Conservation (phyloP, 2,888 invertebrate genomes). For the Diadegma fenestrale region DNA sequence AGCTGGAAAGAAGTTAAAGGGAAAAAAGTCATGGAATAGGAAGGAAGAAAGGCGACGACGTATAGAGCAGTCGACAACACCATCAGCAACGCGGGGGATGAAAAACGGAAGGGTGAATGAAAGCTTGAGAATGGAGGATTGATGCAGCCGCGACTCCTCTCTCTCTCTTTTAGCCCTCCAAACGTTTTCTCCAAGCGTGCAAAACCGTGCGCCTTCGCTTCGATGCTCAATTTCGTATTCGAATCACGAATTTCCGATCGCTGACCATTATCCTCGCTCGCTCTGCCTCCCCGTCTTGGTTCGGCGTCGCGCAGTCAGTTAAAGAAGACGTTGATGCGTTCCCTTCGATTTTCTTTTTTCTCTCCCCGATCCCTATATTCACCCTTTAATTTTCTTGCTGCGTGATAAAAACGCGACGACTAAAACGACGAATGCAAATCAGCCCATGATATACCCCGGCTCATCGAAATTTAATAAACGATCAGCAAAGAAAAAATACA, state of each 20-base stretch:
- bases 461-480: conserved; percentile 51
- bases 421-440: conserved; percentile 35
- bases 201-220: conserved; percentile 53
- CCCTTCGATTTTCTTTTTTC: conserved; percentile 34
- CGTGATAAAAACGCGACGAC: background rate
- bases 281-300: conserved; percentile 42
- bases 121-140: conserved; percentile 35
- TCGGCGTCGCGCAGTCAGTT: conserved; percentile 59
- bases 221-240: conserved; percentile 67
- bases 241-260: conserved; percentile 69
- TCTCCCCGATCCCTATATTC: background rate
- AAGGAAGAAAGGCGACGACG: conserved; percentile 55
- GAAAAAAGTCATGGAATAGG: conserved; percentile 44
- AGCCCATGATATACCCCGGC: conserved; percentile 11
- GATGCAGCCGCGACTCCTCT: conserved; percentile 29
- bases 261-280: conserved; percentile 69
- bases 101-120: conserved; percentile 22
- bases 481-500: conserved; percentile 20
- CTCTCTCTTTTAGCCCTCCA: conserved; percentile 10
- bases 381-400: conserved; percentile 36
- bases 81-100: conserved; percentile 20
- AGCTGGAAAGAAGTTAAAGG: conserved; percentile 15
- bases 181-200: conserved; percentile 56
- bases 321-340: conserved; percentile 58
- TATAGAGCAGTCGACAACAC: conserved; percentile 58